Base-by-base conservation (phyloP, 2,797 vertebrate species). In the Neomorphus geoffroyi region DNA sequence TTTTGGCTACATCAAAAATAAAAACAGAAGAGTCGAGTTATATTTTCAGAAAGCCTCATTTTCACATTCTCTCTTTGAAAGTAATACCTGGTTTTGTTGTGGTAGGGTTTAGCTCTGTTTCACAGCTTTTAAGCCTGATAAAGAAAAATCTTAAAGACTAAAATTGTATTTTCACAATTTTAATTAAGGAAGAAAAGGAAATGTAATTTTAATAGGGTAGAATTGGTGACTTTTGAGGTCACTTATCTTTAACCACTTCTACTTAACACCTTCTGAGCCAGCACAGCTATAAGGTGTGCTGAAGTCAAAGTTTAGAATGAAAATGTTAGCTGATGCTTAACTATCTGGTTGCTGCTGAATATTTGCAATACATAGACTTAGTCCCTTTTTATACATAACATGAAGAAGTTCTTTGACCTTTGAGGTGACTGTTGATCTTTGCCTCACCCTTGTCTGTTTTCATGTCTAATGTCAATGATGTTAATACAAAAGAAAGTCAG, bases 341-440 rank as follows among this genome's bases (percentile, higher is more conserved):
- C 95, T 92, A 80, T 45, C 4, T 1, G 70, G 86, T 90, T 77
- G 86, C 71, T 92, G 56, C 77, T 33, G 50, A 96, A 58, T 92
- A 64, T 75, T 71, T 61, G 45, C 69, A 66, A 85, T 90, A 79
- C 39, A 67, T 61, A 92, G 86, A 94, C 91, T 51, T 51, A 92
- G 72, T 86, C 95, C 80, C 86, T 93, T 96, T 92, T 96, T 91
- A 90, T 54, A 87, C 67, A 84, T 54, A 87, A 93, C 46, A 91
- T 91, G 89, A 96, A 96, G 75, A 96, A 97, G 86, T 96, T 75
- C 79, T 96, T 95, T 96, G 94, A 96, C 88, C 93, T 96, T 61
- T 74, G 67, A 86, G 75, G 45, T 96, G 71, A 85, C 46, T 95
- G 94, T 86, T 94, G 94, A 96, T 94, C 80, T 92, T 82, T 80